These are phyloP conservation scores for Brenthis daphne DNA, from an alignment of 2,888 invertebrate species.

Conservation along the genomic window DNA sequence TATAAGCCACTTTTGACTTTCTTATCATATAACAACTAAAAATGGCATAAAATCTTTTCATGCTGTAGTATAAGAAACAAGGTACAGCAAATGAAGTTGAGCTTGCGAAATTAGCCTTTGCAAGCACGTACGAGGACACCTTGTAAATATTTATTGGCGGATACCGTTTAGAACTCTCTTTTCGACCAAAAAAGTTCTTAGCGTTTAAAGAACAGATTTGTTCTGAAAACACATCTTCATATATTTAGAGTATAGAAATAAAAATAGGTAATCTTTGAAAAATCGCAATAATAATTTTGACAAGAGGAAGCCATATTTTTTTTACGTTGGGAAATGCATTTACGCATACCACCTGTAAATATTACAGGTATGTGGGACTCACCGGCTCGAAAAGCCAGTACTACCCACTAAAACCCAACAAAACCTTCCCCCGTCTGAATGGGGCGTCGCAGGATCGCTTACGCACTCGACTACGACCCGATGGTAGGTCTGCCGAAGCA, in stretches of 20 bases:
- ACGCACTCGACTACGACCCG: too few species aligned
- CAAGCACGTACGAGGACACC: constrained; percentile 53
- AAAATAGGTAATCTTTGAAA: not conserved
- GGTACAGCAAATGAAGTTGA: constrained; percentile 38
- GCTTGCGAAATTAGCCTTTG: constrained; percentile 37
- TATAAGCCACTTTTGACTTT: not conserved
- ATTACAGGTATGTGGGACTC: too few species aligned
- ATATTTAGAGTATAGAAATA: not conserved
- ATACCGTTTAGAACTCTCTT: constrained; percentile 39
- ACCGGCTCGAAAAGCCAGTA: too few species aligned
- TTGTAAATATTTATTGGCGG: constrained; percentile 59
- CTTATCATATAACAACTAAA: constrained; percentile 3
- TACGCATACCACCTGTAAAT: too few species aligned
- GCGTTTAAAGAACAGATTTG: constrained; percentile 32
- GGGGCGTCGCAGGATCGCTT: too few species aligned
- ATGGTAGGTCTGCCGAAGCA: too few species aligned
- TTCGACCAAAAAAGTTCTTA: constrained; percentile 45
- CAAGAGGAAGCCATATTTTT: too few species aligned
- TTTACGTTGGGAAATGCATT: too few species aligned
- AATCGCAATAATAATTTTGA: too few species aligned
- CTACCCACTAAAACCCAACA: too few species aligned
- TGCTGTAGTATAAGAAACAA: constrained; percentile 41
- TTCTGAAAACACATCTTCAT: not conserved
- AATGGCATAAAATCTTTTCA: constrained; percentile 26
- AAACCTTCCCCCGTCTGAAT: too few species aligned